Conservation (phyloP, 35 echinoderm and acorn worm species). For the Nesometra sesokonis region DNA sequence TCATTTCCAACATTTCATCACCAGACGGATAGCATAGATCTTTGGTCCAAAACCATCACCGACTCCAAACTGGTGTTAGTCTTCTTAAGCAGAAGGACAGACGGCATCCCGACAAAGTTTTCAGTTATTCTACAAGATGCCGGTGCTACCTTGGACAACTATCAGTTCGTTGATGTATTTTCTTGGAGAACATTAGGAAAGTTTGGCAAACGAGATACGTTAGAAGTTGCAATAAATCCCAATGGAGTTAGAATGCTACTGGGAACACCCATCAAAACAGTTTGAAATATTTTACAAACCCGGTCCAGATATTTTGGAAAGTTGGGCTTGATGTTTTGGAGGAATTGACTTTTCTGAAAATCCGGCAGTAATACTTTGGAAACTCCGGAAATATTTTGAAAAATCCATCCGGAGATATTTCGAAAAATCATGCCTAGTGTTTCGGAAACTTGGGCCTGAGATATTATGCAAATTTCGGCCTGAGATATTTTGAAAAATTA, state of each 20-base stretch:
- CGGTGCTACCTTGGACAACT: neutral
- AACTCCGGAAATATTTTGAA: too few relatives aligned
- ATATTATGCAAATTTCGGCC: too few relatives aligned
- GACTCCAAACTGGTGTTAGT: neutral
- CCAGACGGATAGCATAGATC: slow-evolving; percentile 12
- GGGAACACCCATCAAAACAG: neutral
- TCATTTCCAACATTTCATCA: neutral
- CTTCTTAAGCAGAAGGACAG: slow-evolving; percentile 16
- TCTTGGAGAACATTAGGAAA: neutral
- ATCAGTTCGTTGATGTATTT: slow-evolving; percentile 28
- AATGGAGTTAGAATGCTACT: neutral
- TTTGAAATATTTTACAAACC: neutral
- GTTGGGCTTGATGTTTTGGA: too few relatives aligned
- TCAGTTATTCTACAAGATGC: neutral
- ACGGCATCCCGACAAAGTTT: slow-evolving; percentile 7
- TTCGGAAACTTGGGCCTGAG: too few relatives aligned
- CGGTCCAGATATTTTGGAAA: neutral
- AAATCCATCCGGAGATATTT: too few relatives aligned
- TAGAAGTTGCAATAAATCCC: slow-evolving; percentile 11
- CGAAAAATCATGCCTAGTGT: too few relatives aligned
- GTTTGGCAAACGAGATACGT: neutral
- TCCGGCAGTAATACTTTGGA: too few relatives aligned
- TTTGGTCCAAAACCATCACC: slow-evolving; percentile 18
- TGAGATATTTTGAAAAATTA: too few relatives aligned
- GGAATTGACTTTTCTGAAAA: too few relatives aligned